A percentile compares a stretch with the other conserved stretches of the same genome.
phyloP scores from a whole-genome alignment of 2,888 invertebrate genomes.

The Pyrrhia umbra region DNA sequence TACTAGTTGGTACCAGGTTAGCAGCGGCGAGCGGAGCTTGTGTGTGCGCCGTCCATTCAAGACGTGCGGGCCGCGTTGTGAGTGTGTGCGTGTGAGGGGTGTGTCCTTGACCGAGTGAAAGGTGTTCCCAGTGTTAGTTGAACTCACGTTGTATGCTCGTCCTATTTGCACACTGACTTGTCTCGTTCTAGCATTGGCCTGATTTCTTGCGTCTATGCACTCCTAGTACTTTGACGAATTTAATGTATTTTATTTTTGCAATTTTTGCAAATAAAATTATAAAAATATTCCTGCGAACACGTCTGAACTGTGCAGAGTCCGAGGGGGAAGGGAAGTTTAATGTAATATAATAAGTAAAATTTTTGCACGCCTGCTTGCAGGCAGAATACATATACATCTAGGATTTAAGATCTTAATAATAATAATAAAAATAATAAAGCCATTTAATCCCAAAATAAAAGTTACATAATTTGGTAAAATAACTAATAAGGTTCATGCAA shows the following conservation, averaged over 20 bases:
- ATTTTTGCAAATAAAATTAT: neutral
- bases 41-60: too few relatives aligned
- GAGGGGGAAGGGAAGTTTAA: constrained; percentile 11
- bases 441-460: too few relatives aligned
- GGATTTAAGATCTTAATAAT: too few relatives aligned
- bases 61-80: too few relatives aligned
- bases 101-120: constrained; percentile 4
- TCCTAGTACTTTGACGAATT: constrained; percentile 9
- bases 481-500: too few relatives aligned
- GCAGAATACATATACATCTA: too few relatives aligned
- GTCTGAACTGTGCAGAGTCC: constrained; percentile 11
- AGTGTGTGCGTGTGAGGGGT: neutral
- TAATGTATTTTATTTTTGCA: constrained; percentile 1
- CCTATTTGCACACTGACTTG: constrained; percentile 1
- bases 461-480: too few relatives aligned
- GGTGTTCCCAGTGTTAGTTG: constrained; percentile 1
- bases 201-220: constrained; percentile 1
- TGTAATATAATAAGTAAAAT: too few relatives aligned
- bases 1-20: too few relatives aligned
- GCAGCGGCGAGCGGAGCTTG: too few relatives aligned
- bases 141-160: constrained; percentile 6
- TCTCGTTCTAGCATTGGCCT: neutral
- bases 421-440: too few relatives aligned
- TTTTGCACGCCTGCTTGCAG: too few relatives aligned
- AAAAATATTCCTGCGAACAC: neutral